Percentiles rank a stretch among this genome's conserved stretches.
phyloP scores from a whole-genome alignment of 2,888 invertebrate species.

The Eupelmus urozonus region DNA sequence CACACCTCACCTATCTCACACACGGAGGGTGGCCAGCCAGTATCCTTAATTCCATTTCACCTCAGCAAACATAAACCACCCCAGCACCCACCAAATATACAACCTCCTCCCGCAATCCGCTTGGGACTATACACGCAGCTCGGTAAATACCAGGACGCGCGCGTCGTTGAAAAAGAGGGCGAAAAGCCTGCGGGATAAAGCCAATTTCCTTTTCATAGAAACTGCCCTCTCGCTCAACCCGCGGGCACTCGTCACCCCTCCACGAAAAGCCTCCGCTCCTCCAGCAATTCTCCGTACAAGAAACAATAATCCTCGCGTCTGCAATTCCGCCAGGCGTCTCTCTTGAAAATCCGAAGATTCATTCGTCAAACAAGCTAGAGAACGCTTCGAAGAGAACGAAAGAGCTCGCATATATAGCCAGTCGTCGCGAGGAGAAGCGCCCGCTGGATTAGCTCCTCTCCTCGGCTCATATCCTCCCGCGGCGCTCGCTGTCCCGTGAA shows the following conservation, averaged over 20 bases:
- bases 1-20: no score
- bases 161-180: neutral
- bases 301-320: slow-evolving; percentile 49
- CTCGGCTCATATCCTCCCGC: no score
- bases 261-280: slow-evolving; percentile 4
- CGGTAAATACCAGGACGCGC: neutral
- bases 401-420: neutral
- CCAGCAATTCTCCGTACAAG: slow-evolving; percentile 29
- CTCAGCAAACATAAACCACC: no score
- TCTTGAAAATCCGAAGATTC: slow-evolving; percentile 7
- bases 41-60: no score
- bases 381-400: neutral
- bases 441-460: no score
- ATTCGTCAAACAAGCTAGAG: slow-evolving; percentile 11
- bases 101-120: no score
- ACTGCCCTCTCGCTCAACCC: neutral
- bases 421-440: no score
- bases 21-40: no score
- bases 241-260: slow-evolving; percentile 9
- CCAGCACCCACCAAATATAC: no score
- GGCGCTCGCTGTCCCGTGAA: slow-evolving; percentile 6
- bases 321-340: neutral
- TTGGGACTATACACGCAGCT: neutral
- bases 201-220: slow-evolving; percentile 29
- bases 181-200: slow-evolving; percentile 18